Conservation (phyloP, 2,113 vertebrate species). For the Pluvialis apricaria region DNA sequence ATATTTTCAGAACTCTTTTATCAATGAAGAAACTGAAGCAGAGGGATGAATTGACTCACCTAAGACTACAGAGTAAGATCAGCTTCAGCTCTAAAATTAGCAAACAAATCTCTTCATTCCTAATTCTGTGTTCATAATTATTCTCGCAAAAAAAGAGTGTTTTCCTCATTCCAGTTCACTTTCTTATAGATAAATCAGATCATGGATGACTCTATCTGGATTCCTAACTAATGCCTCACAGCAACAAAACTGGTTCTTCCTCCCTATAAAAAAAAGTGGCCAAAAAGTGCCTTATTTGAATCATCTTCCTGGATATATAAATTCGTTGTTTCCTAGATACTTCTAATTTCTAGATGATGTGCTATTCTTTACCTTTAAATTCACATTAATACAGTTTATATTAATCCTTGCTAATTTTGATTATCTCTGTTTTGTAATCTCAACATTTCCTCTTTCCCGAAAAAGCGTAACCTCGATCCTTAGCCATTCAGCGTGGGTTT, state of each 20-base stretch:
- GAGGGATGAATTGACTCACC: neutral
- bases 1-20: neutral
- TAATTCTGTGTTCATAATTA: neutral
- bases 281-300: neutral
- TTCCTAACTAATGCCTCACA: slow-evolving; percentile 23
- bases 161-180: slow-evolving; percentile 37
- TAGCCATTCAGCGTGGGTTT: neutral
- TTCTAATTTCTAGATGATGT: neutral
- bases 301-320: neutral
- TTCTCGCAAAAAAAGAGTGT: neutral
- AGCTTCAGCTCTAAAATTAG: neutral
- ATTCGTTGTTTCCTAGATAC: neutral
- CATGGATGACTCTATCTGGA: slow-evolving; percentile 4
- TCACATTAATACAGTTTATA: neutral
- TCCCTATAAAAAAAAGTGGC: neutral
- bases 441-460: neutral
- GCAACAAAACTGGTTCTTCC: neutral
- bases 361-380: neutral
- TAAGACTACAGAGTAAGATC: neutral
- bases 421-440: neutral
- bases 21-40: neutral
- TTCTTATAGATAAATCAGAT: slow-evolving; percentile 21
- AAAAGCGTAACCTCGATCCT: neutral
- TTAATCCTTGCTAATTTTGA: neutral
- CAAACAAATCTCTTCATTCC: neutral